phyloP scores from a whole-genome alignment of 2,797 vertebrate species.

The Hemibagrus guttatus region DNA sequence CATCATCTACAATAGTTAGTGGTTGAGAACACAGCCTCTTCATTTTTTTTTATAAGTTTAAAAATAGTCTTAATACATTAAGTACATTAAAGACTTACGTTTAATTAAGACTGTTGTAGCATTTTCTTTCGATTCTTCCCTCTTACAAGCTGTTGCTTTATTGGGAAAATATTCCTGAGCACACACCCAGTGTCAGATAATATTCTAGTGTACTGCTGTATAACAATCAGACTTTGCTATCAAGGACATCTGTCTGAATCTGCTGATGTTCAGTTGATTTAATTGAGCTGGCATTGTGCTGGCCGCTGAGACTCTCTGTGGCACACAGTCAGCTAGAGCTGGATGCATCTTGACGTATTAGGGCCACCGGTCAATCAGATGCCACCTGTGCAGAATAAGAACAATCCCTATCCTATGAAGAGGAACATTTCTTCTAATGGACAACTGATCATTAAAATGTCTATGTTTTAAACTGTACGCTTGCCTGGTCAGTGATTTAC shows the following conservation, averaged over 20 bases:
- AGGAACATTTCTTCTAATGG: conserved; percentile 37
- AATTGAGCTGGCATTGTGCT: conserved; percentile 67
- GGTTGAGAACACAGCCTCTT: conserved; percentile 41
- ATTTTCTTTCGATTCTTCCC: neutral
- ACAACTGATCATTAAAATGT: conserved; percentile 30
- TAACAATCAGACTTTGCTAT: conserved; percentile 9
- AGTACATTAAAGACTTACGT: conserved; percentile 45
- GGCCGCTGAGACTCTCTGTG: conserved; percentile 56
- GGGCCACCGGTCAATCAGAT: conserved; percentile 52
- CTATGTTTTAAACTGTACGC: neutral
- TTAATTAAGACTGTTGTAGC: conserved; percentile 17
- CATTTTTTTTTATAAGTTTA: conserved; percentile 52
- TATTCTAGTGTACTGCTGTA: conserved; percentile 14
- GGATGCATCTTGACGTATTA: conserved; percentile 58
- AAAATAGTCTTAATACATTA: conserved; percentile 56
- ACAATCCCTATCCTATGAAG: conserved; percentile 34
- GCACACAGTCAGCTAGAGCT: conserved; percentile 46
- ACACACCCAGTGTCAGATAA: neutral
- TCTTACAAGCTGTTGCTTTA: neutral
- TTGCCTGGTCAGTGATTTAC: neutral
- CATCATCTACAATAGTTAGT: conserved; percentile 48
- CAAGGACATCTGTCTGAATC: conserved; percentile 45
- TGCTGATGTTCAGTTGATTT: conserved; percentile 38
- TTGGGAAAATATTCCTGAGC: neutral
- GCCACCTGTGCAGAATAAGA: conserved; percentile 36